Evolutionary conservation across 1,140 invertebrate genomes (phyloP), one percentile per base, ranked within the genome.

Genomic region (Telenomus remus): DNA sequence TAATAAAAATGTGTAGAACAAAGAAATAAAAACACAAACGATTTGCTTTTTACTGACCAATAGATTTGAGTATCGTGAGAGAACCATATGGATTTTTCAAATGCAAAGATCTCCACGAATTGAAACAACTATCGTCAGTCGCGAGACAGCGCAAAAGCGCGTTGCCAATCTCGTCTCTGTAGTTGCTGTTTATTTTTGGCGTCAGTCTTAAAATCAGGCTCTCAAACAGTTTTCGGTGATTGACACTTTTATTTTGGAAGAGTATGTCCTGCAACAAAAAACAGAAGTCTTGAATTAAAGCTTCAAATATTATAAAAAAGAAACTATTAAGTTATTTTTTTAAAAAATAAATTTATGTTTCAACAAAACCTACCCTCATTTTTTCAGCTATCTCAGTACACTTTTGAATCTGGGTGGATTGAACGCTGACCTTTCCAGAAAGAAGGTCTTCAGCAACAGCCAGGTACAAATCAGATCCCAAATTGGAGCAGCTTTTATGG

Each of bases 61-160:
- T 87, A 72, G 88, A 85, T 42, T 82, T 84, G 12, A 91, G 79
- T 39, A 90, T 75, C 44, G 88, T 71, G 53, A 86, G 84, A 65
- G 89, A 90, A 55, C 86, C 79, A 39, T 85, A 80, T 14, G 90
- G 80, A 81, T 91, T 83, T 61, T 91, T 92, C 6, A 81, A 79
- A 70, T 91, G 90, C 51, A 90, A 66, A 79, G 89, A 89, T 61
- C 80, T 88, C 91, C 91, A 92, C 9, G 82, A 76, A 53, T 79
- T 83, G n/a, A 91, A 89, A 61, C 89, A 89, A 50, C 85, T 82
- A 33, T 87, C 84, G 54, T 90, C 87, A 54, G 84, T 85, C 1
- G 82, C 73, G 16, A 92, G 81, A 68, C 90, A 90, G 42, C 80
- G 83, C 33, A 88, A 60, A 13, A 90, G 71, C 61, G 83, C 80